Conservation (phyloP, 2,888 invertebrate species). For the Dorcus hopei region DNA sequence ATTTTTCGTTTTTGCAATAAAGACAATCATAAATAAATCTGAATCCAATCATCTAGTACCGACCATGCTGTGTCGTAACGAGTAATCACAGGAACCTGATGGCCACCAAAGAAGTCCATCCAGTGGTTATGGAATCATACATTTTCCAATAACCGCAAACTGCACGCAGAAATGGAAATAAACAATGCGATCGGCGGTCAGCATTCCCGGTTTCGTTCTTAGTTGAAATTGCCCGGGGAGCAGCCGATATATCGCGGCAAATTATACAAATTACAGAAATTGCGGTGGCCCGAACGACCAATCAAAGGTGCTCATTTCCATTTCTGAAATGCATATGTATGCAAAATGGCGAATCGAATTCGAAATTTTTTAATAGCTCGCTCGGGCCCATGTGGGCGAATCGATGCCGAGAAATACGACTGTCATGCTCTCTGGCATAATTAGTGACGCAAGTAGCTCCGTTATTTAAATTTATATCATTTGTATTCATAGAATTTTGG, state of each 20-base stretch:
- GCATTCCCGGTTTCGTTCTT: not conserved
- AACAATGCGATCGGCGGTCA: not conserved
- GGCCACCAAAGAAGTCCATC: not conserved
- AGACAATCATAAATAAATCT: too few species aligned
- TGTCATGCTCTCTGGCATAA: too few species aligned
- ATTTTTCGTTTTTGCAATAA: too few species aligned
- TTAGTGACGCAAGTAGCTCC: too few species aligned
- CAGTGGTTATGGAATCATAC: not conserved
- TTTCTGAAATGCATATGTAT: conserved; percentile 7
- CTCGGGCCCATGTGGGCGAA: not conserved
- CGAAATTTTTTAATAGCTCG: conserved; percentile 17
- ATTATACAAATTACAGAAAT: conserved; percentile 21
- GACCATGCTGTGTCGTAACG: too few species aligned
- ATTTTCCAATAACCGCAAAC: not conserved
- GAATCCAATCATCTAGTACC: too few species aligned
- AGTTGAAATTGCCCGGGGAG: not conserved
- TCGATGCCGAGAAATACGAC: not conserved
- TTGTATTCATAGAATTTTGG: too few species aligned
- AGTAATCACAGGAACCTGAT: too few species aligned
- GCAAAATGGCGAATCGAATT: conserved; percentile 21
- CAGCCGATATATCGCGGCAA: conserved; percentile 2
- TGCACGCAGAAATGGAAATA: not conserved
- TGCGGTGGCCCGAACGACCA: conserved; percentile 13
- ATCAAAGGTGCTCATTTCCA: conserved; percentile 17
- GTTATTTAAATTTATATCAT: too few species aligned